phyloP scores from a whole-genome alignment of 37 sponge, comb jelly and placozoan species.

The Crambe crambe region DNA sequence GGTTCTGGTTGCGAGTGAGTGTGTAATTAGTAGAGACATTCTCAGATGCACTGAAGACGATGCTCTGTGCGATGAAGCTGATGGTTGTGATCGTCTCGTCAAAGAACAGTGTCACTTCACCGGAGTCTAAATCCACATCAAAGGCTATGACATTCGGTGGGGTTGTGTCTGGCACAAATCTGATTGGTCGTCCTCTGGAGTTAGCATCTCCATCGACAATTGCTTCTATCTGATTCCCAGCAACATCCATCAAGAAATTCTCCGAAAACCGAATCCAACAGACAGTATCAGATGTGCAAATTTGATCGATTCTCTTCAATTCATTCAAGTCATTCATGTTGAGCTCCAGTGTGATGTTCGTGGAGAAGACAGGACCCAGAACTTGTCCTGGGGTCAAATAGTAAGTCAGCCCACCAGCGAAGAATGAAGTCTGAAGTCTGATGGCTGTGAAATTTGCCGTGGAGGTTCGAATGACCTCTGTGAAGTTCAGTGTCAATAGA shows the following conservation, averaged over 20 bases:
- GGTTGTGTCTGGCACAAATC: constrained; percentile 42
- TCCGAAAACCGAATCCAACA: constrained; percentile 72
- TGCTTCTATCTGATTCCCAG: constrained; percentile 53
- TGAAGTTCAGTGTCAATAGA: constrained; percentile 58
- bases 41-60: constrained; percentile 36
- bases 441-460: constrained; percentile 62
- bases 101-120: constrained; percentile 55
- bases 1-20: constrained; percentile 29
- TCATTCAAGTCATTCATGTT: constrained; percentile 59
- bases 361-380: constrained; percentile 36
- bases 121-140: constrained; percentile 49
- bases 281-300: constrained; percentile 40
- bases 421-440: constrained; percentile 34
- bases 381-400: constrained; percentile 13
- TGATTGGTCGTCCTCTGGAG: constrained; percentile 10
- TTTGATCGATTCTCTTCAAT: constrained; percentile 37
- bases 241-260: constrained; percentile 57
- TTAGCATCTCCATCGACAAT: constrained; percentile 17
- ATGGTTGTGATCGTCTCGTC: constrained; percentile 50
- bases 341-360: constrained; percentile 41
- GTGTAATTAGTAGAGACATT: constrained; percentile 35
- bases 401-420: background rate
- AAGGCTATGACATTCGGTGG: constrained; percentile 47
- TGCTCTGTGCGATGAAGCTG: constrained; percentile 14
- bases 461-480: constrained; percentile 61